Evolutionary conservation across 2,113 vertebrate genomes (phyloP).

Genomic region (Phasianus colchicus): DNA sequence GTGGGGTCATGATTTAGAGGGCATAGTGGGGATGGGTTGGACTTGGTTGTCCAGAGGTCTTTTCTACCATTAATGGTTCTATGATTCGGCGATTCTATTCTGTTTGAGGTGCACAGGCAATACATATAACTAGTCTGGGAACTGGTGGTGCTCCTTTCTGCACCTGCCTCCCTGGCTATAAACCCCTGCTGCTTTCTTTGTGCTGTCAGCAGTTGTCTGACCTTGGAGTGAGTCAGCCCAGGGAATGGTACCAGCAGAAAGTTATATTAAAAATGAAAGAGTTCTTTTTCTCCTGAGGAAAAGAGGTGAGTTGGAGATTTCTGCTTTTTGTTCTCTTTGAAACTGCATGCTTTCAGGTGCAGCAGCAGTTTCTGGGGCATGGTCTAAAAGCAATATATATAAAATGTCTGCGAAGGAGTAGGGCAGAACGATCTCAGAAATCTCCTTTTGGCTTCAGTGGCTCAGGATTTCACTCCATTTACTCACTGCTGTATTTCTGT

Average conservation of each 20-base stretch:
- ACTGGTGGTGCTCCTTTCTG: not conserved
- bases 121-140: not conserved
- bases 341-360: not conserved
- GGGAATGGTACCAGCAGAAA: not conserved
- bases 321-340: not conserved
- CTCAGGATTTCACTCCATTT: conserved; percentile 7
- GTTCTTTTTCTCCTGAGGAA: not conserved
- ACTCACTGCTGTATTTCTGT: not conserved
- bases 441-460: not conserved
- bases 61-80: too few species aligned
- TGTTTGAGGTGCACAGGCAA: fast-evolving
- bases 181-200: fast-evolving
- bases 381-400: not conserved
- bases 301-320: not conserved
- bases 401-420: not conserved
- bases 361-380: not conserved
- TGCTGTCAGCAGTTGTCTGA: not conserved
- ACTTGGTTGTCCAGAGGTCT: too few species aligned
- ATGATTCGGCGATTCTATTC: too few species aligned
- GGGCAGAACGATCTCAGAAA: not conserved
- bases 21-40: too few species aligned
- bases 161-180: not conserved
- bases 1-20: too few species aligned
- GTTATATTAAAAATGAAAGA: not conserved
- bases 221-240: not conserved